phyloP scores from a whole-genome alignment of 1,140 invertebrate genomes.

The Drosophila trapezifrons region DNA sequence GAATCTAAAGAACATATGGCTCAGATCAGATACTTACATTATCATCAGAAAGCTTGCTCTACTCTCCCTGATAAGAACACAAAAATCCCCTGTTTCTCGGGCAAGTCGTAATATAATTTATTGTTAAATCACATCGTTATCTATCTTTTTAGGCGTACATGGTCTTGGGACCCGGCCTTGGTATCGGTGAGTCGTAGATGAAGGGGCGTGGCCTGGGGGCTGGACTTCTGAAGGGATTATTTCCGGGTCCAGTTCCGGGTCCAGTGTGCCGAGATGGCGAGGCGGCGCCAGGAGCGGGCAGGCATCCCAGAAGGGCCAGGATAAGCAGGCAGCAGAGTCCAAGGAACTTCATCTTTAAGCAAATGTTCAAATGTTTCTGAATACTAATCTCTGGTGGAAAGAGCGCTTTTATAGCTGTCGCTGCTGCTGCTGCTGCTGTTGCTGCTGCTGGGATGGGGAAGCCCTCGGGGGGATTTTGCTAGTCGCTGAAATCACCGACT shows the following conservation, averaged over 20 bases:
- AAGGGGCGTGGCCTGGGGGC: constrained; percentile 35
- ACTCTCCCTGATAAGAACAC: constrained; percentile 8
- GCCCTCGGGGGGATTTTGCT: constrained; percentile 38
- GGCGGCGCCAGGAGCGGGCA: constrained; percentile 16
- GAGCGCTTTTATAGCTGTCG: constrained; percentile 41
- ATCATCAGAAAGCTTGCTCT: not conserved
- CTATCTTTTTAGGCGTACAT: constrained; percentile 58
- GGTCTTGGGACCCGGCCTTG: constrained; percentile 30
- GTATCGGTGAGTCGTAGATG: constrained; percentile 55
- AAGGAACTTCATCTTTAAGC: constrained; percentile 51
- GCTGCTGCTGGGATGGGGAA: constrained; percentile 21
- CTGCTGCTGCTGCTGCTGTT: not conserved
- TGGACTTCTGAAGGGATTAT: constrained; percentile 5
- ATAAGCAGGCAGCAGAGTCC: constrained; percentile 42
- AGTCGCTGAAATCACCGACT: constrained; percentile 42
- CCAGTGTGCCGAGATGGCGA: constrained; percentile 60
- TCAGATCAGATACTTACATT: not conserved
- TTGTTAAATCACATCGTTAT: constrained; percentile 6
- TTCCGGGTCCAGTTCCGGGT: constrained; percentile 22
- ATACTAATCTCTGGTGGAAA: not conserved
- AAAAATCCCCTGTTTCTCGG: not conserved
- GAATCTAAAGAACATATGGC: too few relatives aligned
- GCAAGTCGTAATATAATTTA: constrained; percentile 7
- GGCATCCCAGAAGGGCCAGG: constrained; percentile 30
- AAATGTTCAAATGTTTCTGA: constrained; percentile 11